Conservation (phyloP, 2,113 vertebrate genomes). For the Prolemur simus region DNA sequence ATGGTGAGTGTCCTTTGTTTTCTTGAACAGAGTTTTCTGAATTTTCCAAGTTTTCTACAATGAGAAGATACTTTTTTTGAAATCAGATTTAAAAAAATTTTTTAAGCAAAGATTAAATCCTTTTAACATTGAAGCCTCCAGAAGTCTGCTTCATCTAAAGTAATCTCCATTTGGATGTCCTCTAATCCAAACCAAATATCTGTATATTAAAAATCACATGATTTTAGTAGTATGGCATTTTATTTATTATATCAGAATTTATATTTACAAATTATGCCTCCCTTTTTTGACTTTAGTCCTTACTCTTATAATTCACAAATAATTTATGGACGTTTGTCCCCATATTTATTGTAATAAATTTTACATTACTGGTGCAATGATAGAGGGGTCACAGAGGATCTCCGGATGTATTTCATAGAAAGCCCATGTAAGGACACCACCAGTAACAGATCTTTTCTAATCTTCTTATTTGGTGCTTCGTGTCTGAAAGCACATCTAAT, state of each 20-base stretch:
- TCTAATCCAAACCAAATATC: slow-evolving; percentile 27
- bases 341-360: slow-evolving; percentile 34
- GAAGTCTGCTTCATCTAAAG: slow-evolving; percentile 1
- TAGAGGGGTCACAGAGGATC: background rate
- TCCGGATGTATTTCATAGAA: slow-evolving; percentile 14
- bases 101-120: background rate
- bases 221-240: slow-evolving; percentile 37
- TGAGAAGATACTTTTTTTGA: slow-evolving; percentile 7
- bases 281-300: slow-evolving; percentile 5
- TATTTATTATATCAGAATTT: slow-evolving; percentile 52
- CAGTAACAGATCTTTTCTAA: slow-evolving; percentile 29
- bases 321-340: slow-evolving; percentile 52
- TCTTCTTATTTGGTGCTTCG: slow-evolving; percentile 8
- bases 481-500: slow-evolving; percentile 58
- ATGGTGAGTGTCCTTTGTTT: background rate
- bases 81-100: background rate
- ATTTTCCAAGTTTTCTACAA: slow-evolving; percentile 41
- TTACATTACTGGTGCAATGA: background rate
- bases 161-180: background rate
- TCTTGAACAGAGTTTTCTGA: background rate
- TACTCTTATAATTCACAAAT: slow-evolving; percentile 31
- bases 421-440: background rate
- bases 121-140: slow-evolving; percentile 2
- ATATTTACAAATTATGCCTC: slow-evolving; percentile 23
- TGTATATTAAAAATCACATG: background rate